phyloP scores from a whole-genome alignment of 1,140 invertebrate species.

The Nephotettix cincticeps region DNA sequence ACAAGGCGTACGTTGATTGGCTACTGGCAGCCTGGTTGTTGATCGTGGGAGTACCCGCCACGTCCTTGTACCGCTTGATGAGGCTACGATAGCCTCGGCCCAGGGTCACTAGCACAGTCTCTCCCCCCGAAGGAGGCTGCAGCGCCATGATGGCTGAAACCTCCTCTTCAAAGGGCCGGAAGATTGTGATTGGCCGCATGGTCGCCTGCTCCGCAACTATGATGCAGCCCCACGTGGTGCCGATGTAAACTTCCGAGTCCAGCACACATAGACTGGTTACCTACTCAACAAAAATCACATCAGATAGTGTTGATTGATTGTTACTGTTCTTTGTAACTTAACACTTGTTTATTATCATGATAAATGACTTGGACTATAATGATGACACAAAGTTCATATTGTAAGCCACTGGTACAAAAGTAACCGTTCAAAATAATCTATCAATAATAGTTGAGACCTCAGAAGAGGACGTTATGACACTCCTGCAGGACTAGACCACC shows the following conservation, averaged over 20 bases:
- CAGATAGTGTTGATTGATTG: no score
- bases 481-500: no score
- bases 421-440: no score
- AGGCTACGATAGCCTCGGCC: slow-evolving; percentile 82
- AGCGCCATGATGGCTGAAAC: slow-evolving; percentile 49
- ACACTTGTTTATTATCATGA: no score
- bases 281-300: slow-evolving; percentile 44
- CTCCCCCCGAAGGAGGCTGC: slow-evolving; percentile 12
- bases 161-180: slow-evolving; percentile 86
- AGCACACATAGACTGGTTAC: slow-evolving; percentile 76
- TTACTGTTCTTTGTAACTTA: no score
- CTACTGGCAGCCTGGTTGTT: slow-evolving; percentile 7
- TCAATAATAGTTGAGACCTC: no score
- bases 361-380: no score
- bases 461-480: no score
- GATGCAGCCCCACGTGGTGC: slow-evolving; percentile 89
- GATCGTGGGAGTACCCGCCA: slow-evolving; percentile 28
- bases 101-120: slow-evolving; percentile 63
- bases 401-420: no score
- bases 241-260: slow-evolving; percentile 75
- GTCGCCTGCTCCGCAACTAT: slow-evolving; percentile 80
- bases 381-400: no score
- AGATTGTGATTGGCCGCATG: slow-evolving; percentile 83
- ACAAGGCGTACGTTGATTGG: slow-evolving; percentile 24
- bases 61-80: slow-evolving; percentile 52